Evolutionary conservation across 2,888 invertebrate species (phyloP).

Genomic region (Himalopsyche kuldschensis): DNA sequence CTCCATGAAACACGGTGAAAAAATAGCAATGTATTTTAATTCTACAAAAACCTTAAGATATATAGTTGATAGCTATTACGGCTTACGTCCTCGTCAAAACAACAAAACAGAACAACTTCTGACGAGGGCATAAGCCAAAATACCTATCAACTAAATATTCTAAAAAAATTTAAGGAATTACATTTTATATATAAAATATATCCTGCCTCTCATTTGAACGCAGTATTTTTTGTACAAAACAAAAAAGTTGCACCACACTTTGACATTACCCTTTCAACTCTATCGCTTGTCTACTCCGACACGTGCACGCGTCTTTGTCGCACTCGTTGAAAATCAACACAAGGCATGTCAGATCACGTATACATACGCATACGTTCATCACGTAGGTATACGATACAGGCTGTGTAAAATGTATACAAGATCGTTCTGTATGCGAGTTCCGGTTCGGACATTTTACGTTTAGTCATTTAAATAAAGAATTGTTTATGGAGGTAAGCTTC

Average conservation of each 20-base stretch:
- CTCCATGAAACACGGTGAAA: too few species aligned
- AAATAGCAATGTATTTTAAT: too few species aligned
- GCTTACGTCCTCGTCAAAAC: too few species aligned
- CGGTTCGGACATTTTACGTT: neutral
- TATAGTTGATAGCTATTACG: too few species aligned
- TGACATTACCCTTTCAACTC: neutral
- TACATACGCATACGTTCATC: neutral
- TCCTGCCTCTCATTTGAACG: too few species aligned
- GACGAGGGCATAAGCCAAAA: too few species aligned
- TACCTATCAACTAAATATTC: too few species aligned
- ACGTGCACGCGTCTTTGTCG: neutral
- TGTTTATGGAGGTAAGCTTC: neutral
- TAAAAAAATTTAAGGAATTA: too few species aligned
- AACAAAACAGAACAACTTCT: too few species aligned
- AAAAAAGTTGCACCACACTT: neutral
- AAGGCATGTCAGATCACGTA: neutral
- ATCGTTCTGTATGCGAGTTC: neutral
- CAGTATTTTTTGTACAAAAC: too few species aligned
- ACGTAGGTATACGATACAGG: neutral
- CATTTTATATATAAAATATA: too few species aligned
- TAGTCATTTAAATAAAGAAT: neutral
- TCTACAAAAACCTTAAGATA: too few species aligned
- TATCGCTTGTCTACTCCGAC: neutral
- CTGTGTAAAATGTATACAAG: neutral
- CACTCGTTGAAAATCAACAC: neutral